Conservation (phyloP, 2,113 vertebrate genomes). For the Rhinogobius similis region DNA sequence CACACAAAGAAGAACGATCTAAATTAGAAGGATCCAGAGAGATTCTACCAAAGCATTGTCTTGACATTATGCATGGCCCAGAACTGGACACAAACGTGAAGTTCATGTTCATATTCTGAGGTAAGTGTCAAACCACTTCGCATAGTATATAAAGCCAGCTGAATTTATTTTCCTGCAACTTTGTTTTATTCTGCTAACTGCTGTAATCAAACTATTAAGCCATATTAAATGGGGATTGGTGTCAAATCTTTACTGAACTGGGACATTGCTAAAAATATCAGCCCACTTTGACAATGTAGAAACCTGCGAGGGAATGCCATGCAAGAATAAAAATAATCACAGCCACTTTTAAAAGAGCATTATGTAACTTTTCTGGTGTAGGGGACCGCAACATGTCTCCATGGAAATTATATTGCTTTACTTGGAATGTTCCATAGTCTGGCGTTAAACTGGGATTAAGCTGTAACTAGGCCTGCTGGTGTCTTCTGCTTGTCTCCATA, state of each 20-base stretch:
- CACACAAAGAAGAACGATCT: too few species aligned
- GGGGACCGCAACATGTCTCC: background rate
- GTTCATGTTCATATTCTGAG: background rate
- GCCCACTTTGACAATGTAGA: conserved; percentile 64
- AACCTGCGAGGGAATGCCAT: conserved; percentile 44
- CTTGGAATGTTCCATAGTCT: too few species aligned
- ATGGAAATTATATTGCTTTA: too few species aligned
- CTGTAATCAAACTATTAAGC: conserved; percentile 38
- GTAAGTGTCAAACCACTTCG: background rate
- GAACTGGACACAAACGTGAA: background rate
- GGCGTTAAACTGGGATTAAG: too few species aligned
- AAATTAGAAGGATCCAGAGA: too few species aligned
- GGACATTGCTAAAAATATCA: conserved; percentile 76
- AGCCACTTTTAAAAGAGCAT: background rate
- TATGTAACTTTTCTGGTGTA: background rate
- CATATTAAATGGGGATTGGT: conserved; percentile 45
- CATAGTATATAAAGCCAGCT: background rate
- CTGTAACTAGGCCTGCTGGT: background rate
- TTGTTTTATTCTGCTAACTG: background rate
- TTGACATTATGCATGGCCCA: background rate
- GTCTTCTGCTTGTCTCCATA: background rate
- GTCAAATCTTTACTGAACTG: conserved; percentile 68
- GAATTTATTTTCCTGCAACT: background rate
- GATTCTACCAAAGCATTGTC: too few species aligned
- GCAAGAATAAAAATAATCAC: conserved; percentile 10